Percentiles rank a stretch among this genome's conserved stretches.
phyloP scores from a whole-genome alignment of 1,140 invertebrate genomes.

The Meteorus sp. region DNA sequence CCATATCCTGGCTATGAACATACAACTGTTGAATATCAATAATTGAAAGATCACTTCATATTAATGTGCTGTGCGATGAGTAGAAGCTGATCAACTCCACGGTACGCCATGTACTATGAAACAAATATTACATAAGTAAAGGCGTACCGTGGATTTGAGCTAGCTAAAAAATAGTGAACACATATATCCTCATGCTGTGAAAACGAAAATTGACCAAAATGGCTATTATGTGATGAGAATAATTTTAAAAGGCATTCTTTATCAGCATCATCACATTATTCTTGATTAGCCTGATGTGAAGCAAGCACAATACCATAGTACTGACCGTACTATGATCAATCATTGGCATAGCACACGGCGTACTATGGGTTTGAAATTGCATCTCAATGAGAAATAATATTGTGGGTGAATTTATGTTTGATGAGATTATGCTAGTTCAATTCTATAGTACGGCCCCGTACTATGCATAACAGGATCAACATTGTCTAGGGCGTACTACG shows the following conservation, averaged over 20 bases:
- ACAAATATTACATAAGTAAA: not conserved
- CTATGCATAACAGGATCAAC: too few relatives aligned
- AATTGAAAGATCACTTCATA: too few relatives aligned
- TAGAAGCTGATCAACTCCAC: too few relatives aligned
- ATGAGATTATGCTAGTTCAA: not conserved
- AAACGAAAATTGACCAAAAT: too few relatives aligned
- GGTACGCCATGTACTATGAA: not conserved
- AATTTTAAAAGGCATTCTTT: not conserved
- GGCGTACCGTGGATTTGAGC: too few relatives aligned
- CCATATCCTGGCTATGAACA: too few relatives aligned
- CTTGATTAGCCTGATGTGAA: slow-evolving; percentile 8
- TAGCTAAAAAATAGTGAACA: too few relatives aligned
- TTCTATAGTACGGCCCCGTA: not conserved
- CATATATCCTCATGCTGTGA: too few relatives aligned
- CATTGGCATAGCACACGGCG: slow-evolving; percentile 32
- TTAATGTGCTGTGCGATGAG: too few relatives aligned
- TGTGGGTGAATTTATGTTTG: not conserved
- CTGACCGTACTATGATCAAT: slow-evolving; percentile 38
- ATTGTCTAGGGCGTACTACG: too few relatives aligned
- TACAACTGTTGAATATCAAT: too few relatives aligned
- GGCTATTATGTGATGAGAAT: too few relatives aligned
- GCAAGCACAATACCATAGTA: slow-evolving; percentile 35
- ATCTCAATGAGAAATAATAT: not conserved
- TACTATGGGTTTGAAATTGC: slow-evolving; percentile 30
- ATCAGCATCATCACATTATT: not conserved